Evolutionary conservation across 2,113 vertebrate genomes (phyloP).

Genomic region (Amphiprion ocellaris): DNA sequence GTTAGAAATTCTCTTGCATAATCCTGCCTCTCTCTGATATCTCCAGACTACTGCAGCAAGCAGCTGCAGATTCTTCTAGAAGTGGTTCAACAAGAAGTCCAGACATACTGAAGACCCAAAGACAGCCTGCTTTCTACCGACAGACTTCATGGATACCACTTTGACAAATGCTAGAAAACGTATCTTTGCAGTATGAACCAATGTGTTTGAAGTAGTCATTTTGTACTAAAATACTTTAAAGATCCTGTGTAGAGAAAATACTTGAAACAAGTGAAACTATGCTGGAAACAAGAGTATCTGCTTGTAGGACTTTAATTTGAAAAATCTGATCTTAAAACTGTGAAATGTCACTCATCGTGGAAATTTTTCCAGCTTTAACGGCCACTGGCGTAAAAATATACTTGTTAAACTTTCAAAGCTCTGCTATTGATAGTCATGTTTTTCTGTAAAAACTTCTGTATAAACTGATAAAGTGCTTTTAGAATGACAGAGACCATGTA

Average conservation of each 20-base stretch:
- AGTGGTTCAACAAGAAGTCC: slow-evolving; percentile 82
- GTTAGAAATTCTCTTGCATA: not conserved
- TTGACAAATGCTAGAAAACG: not conserved
- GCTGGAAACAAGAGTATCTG: too few species aligned
- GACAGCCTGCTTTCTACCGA: not conserved
- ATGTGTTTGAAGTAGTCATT: not conserved
- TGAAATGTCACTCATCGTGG: too few species aligned
- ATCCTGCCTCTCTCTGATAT: slow-evolving; percentile 1
- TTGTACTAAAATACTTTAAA: not conserved
- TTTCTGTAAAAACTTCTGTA: not conserved
- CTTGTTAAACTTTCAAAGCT: not conserved
- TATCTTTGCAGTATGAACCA: not conserved
- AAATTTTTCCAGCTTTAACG: too few species aligned
- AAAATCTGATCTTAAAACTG: too few species aligned
- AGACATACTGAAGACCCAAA: slow-evolving; percentile 77
- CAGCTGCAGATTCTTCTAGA: slow-evolving; percentile 84
- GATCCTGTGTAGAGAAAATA: not conserved
- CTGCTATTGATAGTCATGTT: not conserved
- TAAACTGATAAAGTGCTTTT: slow-evolving; percentile 1
- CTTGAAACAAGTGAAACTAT: not conserved
- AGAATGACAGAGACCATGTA: not conserved
- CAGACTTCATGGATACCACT: not conserved
- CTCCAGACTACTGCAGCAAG: slow-evolving; percentile 74
- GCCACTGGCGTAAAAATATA: too few species aligned
- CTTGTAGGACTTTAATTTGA: too few species aligned